phyloP scores from a whole-genome alignment of 2,113 vertebrate genomes.

The Calyptomena viridis region DNA sequence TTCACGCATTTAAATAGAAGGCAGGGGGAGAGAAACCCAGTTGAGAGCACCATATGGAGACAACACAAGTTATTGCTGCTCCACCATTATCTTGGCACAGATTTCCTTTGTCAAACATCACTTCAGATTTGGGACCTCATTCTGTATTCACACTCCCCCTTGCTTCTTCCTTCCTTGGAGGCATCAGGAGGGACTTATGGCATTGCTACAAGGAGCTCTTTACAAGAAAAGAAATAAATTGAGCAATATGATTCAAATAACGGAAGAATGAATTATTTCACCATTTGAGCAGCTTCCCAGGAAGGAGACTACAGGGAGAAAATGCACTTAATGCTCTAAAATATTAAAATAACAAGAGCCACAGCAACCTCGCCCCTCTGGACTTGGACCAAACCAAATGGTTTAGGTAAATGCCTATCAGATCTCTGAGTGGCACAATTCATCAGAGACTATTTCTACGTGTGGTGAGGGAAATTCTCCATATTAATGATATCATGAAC shows the following conservation, averaged over 20 bases:
- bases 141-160: not conserved
- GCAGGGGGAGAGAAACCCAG: not conserved
- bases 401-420: slow-evolving; percentile 30
- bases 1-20: not conserved
- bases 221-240: slow-evolving; percentile 46
- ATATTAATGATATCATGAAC: not conserved
- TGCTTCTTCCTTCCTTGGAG: slow-evolving; percentile 16
- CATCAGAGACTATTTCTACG: not conserved
- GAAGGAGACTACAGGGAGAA: not conserved
- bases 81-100: slow-evolving; percentile 17
- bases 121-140: not conserved
- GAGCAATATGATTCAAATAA: slow-evolving; percentile 20
- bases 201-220: slow-evolving; percentile 1
- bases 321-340: slow-evolving; percentile 48
- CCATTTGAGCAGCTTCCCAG: not conserved
- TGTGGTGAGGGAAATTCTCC: not conserved
- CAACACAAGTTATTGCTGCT: not conserved
- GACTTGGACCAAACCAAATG: not conserved
- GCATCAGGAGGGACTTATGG: not conserved
- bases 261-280: slow-evolving; percentile 50
- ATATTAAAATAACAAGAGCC: slow-evolving; percentile 37
- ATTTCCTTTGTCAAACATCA: not conserved
- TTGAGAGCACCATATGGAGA: not conserved
- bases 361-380: slow-evolving; percentile 28
- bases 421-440: not conserved